Conservation (phyloP, 2,113 vertebrate genomes). For the Macrotis lagotis region DNA sequence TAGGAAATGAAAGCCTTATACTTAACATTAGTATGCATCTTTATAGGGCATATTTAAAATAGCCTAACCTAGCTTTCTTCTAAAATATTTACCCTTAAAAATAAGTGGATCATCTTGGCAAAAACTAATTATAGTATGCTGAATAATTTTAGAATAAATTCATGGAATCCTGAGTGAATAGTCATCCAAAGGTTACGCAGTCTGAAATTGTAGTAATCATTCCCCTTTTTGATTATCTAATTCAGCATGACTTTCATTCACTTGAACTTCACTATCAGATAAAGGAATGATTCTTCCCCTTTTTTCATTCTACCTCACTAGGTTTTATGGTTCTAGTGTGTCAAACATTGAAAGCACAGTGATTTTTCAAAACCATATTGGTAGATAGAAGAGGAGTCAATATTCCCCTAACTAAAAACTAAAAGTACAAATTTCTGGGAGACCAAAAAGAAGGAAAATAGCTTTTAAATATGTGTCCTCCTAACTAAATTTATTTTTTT, state of each 20-base stretch:
- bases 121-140: not conserved
- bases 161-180: not conserved
- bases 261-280: not conserved
- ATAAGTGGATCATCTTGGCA: not conserved
- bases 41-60: not conserved
- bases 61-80: not conserved
- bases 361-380: not conserved
- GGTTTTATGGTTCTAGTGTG: not conserved
- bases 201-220: not conserved
- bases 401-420: not conserved
- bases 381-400: not conserved
- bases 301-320: not conserved
- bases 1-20: not conserved
- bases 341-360: not conserved
- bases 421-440: not conserved
- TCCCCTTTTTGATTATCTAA: not conserved
- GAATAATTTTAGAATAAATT: not conserved
- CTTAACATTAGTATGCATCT: not conserved
- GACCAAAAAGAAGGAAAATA: not conserved
- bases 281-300: not conserved
- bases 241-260: not conserved
- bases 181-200: not conserved
- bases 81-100: not conserved
- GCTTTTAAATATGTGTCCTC: not conserved
- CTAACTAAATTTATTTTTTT: not conserved